Evolutionary conservation across 2,888 invertebrate genomes (phyloP), one percentile per base, ranked within the genome.

Genomic region (Leptinotarsa peninsularis): DNA sequence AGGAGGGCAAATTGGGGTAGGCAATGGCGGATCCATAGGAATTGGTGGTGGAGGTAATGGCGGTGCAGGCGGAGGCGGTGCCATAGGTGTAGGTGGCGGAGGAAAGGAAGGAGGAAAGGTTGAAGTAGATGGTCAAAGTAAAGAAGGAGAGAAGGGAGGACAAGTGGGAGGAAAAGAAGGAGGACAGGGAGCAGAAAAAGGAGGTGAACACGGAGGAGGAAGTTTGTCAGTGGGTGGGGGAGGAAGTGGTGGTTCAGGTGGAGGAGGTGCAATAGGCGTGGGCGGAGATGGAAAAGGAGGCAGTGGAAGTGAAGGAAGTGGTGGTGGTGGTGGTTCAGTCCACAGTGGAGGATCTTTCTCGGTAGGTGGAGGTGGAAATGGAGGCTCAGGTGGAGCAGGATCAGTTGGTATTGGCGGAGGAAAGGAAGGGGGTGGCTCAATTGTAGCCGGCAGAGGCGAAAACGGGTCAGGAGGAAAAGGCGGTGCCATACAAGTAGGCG

Each of bases 11-110:
- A 21, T 14, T n/a, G 60, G 63, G 52, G 73, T 67, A 33, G 69
- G 73, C 49, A 43, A 14, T 15, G 73, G 73, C 5, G 73, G 73
- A 21, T 49, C 56, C 33, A 68, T 17, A 49, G 71, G 66, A n/a
- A 4, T 49, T 33, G 63, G 33, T 33, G 63, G 72, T 23, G 49
- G 49, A 54, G 69, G 54, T 23, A 15, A 43, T 21, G 49, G 49
- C 2, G 58, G 43, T 18, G 70, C 33, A 27, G 70, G 70, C 27
- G 43, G 50, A 18, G 43, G 33, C 5, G 60, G 70, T 13, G 49
- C 66, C 13, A 17, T 7, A 18, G 70, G 56, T 33, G 54, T 27
- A 43, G 70, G 58, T 1, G 70, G 56, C 1, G 43, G 43, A 43
- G 43, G 43, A 43, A 33, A 58, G 49, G 56, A 33, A n/a, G 56